A percentile compares a stretch with the other conserved stretches of the same genome.
Conservation (phyloP, 2,797 vertebrate species). For the Malurus splendens region DNA sequence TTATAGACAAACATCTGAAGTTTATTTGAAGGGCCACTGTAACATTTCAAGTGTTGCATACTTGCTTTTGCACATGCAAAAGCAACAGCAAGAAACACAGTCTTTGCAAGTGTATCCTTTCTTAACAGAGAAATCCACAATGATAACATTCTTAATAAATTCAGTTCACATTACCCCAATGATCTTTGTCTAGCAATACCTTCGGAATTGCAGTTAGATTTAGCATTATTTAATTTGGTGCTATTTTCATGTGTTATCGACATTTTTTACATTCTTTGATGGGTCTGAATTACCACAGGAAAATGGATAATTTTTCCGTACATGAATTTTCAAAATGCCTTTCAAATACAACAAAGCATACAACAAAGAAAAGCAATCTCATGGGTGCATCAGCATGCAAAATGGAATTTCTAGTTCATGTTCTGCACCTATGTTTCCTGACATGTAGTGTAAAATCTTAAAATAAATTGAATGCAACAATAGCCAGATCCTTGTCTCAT, state of each 20-base stretch:
- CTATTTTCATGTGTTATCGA: neutral
- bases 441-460: neutral
- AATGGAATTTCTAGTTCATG: neutral
- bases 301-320: neutral
- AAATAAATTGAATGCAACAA: neutral
- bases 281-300: neutral
- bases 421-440: neutral
- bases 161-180: neutral
- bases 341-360: neutral
- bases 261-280: neutral
- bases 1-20: neutral
- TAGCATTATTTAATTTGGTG: neutral
- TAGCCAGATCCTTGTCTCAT: neutral
- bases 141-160: neutral
- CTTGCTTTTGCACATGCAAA: neutral
- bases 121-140: neutral
- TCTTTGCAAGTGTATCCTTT: neutral
- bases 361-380: neutral
- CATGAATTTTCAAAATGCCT: neutral
- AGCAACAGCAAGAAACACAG: neutral
- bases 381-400: neutral
- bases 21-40: neutral
- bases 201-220: neutral
- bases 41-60: neutral
- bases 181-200: neutral